Base-by-base conservation (phyloP, 1,140 invertebrate genomes). In the Bombus superbus region DNA sequence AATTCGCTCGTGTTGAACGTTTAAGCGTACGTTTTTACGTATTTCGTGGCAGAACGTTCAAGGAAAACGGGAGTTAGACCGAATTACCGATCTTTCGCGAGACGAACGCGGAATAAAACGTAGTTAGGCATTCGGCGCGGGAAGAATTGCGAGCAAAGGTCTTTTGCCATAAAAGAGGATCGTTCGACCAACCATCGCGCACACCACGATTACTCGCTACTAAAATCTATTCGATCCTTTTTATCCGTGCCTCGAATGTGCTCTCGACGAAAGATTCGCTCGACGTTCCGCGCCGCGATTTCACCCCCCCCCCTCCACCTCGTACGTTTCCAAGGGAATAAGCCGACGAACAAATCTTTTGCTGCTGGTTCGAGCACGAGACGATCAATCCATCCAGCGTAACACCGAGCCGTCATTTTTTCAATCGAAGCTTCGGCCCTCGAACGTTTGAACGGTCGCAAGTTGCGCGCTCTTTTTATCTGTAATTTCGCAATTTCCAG, bases 181-280 rank as follows among this genome's bases (percentile, higher is more conserved):
- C 83, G 57, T 84, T 84, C 83, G 18, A 10, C n/a, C 40, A 72
- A 79, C 64, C 59, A 72, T 72, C 75, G 40, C 44, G 64, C 83
- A 38, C 68, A 35, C 22, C 53, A 9, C 76, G 83, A 84, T 79
- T 79, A 84, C 76, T 78, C n/a, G 82, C 82, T 79, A 71, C 82
- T 84, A 79, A 84, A 79, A 84, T 84, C 76, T 69, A 84, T 84
- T 79, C 83, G 76, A 79, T 84, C 66, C 75, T 84, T 84, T 74
- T 84, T 84, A 79, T 84, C 82, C 82, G 47, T 77, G 66, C n/a
- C 66, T 77, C 32, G 82, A 84, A 84, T 79, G 78, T 15, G 4
- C 25, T 62, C 35, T 42, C 82, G 66, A 71, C 62, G 74, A 84
- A 78, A 42, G 75, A 77, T 68, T 66, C 73, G 73, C 11, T 77